phyloP scores from a whole-genome alignment of 2,888 invertebrate species.

The Aelia acuminata region DNA sequence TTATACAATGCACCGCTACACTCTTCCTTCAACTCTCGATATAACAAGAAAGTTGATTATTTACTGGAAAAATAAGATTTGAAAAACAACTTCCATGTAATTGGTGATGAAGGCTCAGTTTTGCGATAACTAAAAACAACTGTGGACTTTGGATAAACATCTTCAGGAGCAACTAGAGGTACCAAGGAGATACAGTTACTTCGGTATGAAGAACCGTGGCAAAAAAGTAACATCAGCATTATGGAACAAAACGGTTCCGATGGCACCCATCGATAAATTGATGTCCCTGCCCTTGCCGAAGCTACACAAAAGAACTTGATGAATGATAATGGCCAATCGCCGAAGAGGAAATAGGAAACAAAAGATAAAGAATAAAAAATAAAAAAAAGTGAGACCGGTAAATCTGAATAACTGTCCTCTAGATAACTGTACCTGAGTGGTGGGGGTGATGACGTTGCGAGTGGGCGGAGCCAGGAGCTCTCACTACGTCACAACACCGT shows the following conservation, averaged over 20 bases:
- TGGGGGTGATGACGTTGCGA: conserved; percentile 17
- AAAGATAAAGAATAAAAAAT: conserved; percentile 16
- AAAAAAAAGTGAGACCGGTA: conserved; percentile 43
- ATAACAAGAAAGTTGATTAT: too few species aligned
- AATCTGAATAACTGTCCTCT: conserved; percentile 32
- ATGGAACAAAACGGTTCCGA: background rate
- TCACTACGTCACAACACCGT: conserved; percentile 40
- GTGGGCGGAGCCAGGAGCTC: background rate
- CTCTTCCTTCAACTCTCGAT: too few species aligned
- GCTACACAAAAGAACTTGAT: background rate
- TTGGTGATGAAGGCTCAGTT: too few species aligned
- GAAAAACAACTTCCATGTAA: too few species aligned
- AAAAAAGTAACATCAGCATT: background rate
- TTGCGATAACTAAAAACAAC: too few species aligned
- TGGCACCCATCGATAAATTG: background rate
- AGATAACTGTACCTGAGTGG: background rate
- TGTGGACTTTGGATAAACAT: too few species aligned
- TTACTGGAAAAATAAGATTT: too few species aligned
- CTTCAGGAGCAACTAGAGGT: background rate
- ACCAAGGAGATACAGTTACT: background rate
- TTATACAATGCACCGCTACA: too few species aligned
- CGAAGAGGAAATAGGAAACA: background rate
- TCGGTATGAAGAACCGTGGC: background rate
- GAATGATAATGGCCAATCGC: conserved; percentile 27
- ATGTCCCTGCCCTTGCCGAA: background rate